These are phyloP conservation scores for Coluber constrictor DNA, from an alignment of 2,797 vertebrate species.

Conservation along the genomic window DNA sequence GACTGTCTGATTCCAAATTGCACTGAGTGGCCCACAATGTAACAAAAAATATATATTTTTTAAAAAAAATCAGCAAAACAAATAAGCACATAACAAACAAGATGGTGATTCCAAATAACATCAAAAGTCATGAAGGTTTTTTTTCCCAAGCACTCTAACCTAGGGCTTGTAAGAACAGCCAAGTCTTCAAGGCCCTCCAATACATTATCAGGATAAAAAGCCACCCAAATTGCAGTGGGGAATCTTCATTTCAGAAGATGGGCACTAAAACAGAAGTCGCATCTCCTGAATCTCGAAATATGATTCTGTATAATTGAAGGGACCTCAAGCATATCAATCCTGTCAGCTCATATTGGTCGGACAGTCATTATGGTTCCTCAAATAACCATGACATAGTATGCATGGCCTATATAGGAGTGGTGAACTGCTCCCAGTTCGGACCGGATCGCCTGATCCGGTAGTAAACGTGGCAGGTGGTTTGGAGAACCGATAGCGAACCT, in stretches of 20 bases:
- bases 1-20: background rate
- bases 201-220: background rate
- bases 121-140: background rate
- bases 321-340: background rate
- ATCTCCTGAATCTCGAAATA: background rate
- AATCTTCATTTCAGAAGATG: background rate
- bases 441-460: too few species aligned
- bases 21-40: background rate
- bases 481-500: too few species aligned
- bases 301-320: background rate
- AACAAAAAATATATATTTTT: background rate
- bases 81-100: background rate
- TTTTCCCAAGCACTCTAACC: too few species aligned
- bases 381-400: background rate
- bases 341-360: background rate
- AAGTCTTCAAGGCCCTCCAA: background rate
- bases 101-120: background rate
- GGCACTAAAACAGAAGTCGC: background rate
- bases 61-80: background rate
- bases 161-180: background rate
- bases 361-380: background rate
- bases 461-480: too few species aligned
- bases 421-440: too few species aligned
- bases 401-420: background rate
- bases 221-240: background rate